These are phyloP conservation scores for Stichodactyla helianthus DNA, from an alignment of 64 coral and sea anemone genomes.

Conservation along the genomic window DNA sequence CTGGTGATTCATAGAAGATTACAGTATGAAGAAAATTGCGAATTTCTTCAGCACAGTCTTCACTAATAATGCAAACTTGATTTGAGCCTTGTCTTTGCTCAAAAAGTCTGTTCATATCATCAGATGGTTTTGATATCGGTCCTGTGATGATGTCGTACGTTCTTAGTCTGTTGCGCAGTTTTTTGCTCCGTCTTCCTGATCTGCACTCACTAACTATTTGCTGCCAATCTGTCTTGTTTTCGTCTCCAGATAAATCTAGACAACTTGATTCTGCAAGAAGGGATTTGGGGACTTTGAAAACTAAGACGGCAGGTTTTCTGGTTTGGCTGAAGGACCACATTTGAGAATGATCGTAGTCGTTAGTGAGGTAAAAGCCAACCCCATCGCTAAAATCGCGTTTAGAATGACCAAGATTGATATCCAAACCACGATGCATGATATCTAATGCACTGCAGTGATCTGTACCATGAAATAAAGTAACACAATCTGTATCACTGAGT, in stretches of 20 bases:
- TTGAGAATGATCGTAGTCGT: conserved; percentile 32
- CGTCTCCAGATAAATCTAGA: neutral
- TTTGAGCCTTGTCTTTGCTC: neutral
- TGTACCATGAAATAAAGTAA: conserved; percentile 67
- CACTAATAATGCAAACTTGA: neutral
- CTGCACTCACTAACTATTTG: neutral
- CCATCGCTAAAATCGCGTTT: conserved; percentile 76
- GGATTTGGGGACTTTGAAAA: conserved; percentile 45
- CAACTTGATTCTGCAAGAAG: neutral
- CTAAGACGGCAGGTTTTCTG: conserved; percentile 43
- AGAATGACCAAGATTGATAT: conserved; percentile 26
- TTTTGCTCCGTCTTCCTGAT: neutral
- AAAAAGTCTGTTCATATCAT: neutral
- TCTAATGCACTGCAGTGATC: conserved; percentile 62
- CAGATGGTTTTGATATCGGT: neutral
- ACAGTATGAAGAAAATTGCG: neutral
- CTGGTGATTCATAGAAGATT: neutral
- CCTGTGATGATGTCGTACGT: conserved; percentile 1
- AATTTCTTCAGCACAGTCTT: conserved; percentile 16
- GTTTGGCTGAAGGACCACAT: conserved; percentile 36
- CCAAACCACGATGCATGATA: conserved; percentile 61
- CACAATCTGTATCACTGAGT: neutral
- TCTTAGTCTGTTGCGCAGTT: neutral
- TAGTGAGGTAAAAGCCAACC: conserved; percentile 61
- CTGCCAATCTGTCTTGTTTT: neutral